Base-by-base conservation (phyloP, 1,140 invertebrate species). In the Hydropsyche tenuis region DNA sequence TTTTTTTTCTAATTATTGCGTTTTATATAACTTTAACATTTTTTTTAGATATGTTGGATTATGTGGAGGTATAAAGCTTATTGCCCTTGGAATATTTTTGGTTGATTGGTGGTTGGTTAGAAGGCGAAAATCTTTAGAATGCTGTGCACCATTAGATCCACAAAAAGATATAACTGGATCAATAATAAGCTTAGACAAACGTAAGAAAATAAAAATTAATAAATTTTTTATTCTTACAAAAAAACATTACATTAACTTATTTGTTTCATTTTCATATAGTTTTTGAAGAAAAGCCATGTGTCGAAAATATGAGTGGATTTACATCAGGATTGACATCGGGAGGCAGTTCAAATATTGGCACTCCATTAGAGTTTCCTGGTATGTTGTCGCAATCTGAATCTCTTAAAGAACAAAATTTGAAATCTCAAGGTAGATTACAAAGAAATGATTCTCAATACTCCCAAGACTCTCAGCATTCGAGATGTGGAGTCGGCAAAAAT, bases 71-170 rank as follows among this genome's bases (percentile, higher is more conserved):
- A 93, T 97, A 48, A 97, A 97, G 83, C 90, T 96, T 69, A 83
- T 96, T 45, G 94, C 94, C 0, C 82, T 95, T 42, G 89, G 91
- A 14, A 90, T 97, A 79, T 97, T 97, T 82, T 82, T 94, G 18
- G 87, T 94, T 46, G 95, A 96, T 80, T 97, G 94, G 93, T 93
- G 94, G 89, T 82, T 94, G 9, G 90, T 97, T 16, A 89, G 94
- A 69, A 88, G 91, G 79, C 89, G 92, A 79, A 90, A 88, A 80
- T 89, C 93, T 77, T 84, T 93, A 20, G 91, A 94, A 78, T 90
- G 93, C 69, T 86, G 87, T 75, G 86, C 90, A 72, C 89, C 90
- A 5, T 83, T 94, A 14, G 92, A 91, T 69, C 90, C 92, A 12
- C 91, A 90, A 76, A 92, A 94, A 81, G 88, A 94, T 63, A 90